Conservation (phyloP, 2,113 vertebrate genomes). For the Alligator mississippiensis region DNA sequence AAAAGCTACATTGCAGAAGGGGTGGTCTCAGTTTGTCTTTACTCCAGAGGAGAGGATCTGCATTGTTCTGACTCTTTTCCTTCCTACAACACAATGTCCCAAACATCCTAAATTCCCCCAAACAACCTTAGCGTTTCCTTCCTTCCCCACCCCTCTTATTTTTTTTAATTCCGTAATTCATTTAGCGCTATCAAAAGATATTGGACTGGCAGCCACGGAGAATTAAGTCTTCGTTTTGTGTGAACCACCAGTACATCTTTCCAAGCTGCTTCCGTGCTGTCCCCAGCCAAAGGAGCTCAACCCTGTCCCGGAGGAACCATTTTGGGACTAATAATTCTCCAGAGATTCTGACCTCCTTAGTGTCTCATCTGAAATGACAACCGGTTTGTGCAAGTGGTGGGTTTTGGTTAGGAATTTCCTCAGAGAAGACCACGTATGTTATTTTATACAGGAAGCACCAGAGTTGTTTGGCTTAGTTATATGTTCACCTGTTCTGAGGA, state of each 20-base stretch:
- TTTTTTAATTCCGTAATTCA: neutral
- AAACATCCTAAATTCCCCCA: neutral
- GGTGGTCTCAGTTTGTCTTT: neutral
- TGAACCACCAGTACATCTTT: neutral
- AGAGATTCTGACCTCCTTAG: neutral
- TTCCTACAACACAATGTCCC: neutral
- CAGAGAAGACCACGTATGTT: neutral
- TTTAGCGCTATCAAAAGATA: neutral
- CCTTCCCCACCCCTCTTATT: neutral
- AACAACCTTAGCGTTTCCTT: neutral
- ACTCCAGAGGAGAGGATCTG: neutral
- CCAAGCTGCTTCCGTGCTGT: rapidly evolving
- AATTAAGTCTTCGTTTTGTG: neutral
- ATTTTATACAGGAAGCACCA: neutral
- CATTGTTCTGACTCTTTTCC: neutral
- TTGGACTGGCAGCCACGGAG: rapidly evolving
- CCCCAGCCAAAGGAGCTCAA: rapidly evolving
- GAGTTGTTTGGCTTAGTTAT: neutral
- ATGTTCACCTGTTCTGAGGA: neutral
- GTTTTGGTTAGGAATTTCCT: neutral
- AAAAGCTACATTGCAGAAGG: neutral
- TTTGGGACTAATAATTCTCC: neutral
- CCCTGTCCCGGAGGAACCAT: rapidly evolving
- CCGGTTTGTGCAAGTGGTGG: neutral
- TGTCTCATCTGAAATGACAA: neutral